Evolutionary conservation across 1,140 invertebrate genomes (phyloP).

Genomic region (Meloidogyne chitwoodi): DNA sequence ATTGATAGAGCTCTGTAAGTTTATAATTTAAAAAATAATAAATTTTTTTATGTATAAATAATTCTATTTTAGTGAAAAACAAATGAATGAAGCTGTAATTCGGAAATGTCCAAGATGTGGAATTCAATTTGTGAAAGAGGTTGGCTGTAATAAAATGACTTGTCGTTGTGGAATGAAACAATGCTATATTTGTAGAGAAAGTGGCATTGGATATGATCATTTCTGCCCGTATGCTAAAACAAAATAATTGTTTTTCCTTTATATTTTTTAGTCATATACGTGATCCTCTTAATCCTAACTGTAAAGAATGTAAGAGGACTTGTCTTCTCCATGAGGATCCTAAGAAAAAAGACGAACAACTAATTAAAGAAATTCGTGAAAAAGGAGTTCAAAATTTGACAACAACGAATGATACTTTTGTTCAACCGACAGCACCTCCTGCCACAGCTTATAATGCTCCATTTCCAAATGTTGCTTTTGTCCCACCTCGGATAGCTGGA

Average conservation of each 20-base stretch:
- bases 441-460: not conserved
- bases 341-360: constrained; percentile 12
- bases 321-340: constrained; percentile 34
- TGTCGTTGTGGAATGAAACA: constrained; percentile 67
- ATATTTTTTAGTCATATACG: constrained; percentile 26
- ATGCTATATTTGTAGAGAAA: constrained; percentile 6
- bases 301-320: constrained; percentile 20
- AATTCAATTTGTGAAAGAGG: constrained; percentile 67
- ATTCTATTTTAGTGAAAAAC: constrained; percentile 23
- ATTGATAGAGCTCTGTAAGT: constrained; percentile 21
- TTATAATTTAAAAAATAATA: no score
- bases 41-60: not conserved
- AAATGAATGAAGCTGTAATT: constrained; percentile 36
- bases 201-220: constrained; percentile 66
- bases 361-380: constrained; percentile 21
- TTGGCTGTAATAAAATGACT: constrained; percentile 72
- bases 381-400: not conserved
- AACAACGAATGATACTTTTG: not conserved
- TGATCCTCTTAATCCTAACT: constrained; percentile 7
- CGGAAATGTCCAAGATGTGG: constrained; percentile 67
- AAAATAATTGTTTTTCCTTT: not conserved
- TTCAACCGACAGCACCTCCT: not conserved
- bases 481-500: not conserved
- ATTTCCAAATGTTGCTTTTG: not conserved
- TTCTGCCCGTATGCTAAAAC: constrained; percentile 24